Evolutionary conservation across 2,888 invertebrate genomes (phyloP).

Genomic region (Diloba caeruleocephala): DNA sequence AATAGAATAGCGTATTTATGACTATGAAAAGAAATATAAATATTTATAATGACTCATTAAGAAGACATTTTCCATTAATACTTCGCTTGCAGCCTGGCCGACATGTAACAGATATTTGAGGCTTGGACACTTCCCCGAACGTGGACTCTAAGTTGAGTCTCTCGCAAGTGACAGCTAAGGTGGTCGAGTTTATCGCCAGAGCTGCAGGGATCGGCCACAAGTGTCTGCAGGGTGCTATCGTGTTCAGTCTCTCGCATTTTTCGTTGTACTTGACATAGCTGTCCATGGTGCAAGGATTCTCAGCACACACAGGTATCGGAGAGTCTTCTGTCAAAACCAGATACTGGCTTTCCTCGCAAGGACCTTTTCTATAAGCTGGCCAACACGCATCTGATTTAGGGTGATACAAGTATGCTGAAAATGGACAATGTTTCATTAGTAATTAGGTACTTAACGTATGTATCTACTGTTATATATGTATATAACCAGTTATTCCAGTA

Average conservation of each 20-base stretch:
- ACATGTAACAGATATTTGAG: too few species aligned
- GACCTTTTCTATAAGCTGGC: slow-evolving; percentile 90
- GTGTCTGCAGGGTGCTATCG: slow-evolving; percentile 78
- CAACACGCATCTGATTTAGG: slow-evolving; percentile 90
- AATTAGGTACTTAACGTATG: too few species aligned
- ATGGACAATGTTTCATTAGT: not conserved
- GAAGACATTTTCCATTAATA: slow-evolving; percentile 68
- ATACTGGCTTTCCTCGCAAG: slow-evolving; percentile 88
- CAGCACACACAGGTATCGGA: slow-evolving; percentile 89
- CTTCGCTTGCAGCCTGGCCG: too few species aligned
- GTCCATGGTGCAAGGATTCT: slow-evolving; percentile 90
- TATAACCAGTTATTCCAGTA: too few species aligned
- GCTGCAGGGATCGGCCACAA: slow-evolving; percentile 70
- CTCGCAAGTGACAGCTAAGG: slow-evolving; percentile 89
- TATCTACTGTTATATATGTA: too few species aligned
- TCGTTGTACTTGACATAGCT: slow-evolving; percentile 81
- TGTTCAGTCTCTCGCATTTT: slow-evolving; percentile 79
- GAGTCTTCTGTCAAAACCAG: slow-evolving; percentile 85
- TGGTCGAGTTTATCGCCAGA: slow-evolving; percentile 90
- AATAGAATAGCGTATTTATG: slow-evolving; percentile 21
- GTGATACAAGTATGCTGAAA: slow-evolving; percentile 89
- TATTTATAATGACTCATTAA: slow-evolving; percentile 27
- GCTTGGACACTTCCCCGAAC: slow-evolving; percentile 59
- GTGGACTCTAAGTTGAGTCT: slow-evolving; percentile 66
- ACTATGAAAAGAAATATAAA: slow-evolving; percentile 24